These are phyloP conservation scores for Lagorchestes hirsutus DNA, from an alignment of 2,797 vertebrate species.

Conservation along the genomic window DNA sequence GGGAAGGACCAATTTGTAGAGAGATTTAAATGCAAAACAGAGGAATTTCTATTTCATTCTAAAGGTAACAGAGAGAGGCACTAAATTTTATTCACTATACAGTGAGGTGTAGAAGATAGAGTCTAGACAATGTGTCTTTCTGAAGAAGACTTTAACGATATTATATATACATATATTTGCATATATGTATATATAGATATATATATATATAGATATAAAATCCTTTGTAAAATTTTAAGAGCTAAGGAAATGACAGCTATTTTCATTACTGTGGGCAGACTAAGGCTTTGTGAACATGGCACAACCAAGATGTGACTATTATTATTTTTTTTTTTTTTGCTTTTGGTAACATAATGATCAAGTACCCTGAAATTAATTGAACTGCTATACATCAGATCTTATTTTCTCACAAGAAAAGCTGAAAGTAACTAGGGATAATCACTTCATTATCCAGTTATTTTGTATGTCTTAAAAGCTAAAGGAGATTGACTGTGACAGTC, in stretches of 20 bases:
- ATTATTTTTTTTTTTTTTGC: neutral
- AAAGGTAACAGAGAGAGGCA: neutral
- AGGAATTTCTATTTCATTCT: neutral
- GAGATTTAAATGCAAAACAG: neutral
- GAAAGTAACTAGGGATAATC: neutral
- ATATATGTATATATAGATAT: too few species aligned
- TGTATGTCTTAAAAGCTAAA: neutral
- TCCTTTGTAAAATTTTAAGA: neutral
- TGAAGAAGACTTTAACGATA: neutral
- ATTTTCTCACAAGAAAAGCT: neutral
- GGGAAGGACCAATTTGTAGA: neutral
- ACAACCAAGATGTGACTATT: neutral
- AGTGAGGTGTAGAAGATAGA: neutral
- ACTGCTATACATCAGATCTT: neutral
- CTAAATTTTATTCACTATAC: neutral
- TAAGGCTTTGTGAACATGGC: neutral
- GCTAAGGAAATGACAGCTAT: neutral
- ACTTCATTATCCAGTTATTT: neutral
- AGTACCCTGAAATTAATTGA: neutral
- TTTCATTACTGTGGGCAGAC: neutral
- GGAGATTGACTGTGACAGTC: neutral
- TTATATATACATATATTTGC: neutral
- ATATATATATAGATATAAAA: neutral
- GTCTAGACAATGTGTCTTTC: neutral
- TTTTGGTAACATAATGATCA: neutral